Conservation (phyloP, 2,113 vertebrate genomes). For the Lagopus muta region DNA sequence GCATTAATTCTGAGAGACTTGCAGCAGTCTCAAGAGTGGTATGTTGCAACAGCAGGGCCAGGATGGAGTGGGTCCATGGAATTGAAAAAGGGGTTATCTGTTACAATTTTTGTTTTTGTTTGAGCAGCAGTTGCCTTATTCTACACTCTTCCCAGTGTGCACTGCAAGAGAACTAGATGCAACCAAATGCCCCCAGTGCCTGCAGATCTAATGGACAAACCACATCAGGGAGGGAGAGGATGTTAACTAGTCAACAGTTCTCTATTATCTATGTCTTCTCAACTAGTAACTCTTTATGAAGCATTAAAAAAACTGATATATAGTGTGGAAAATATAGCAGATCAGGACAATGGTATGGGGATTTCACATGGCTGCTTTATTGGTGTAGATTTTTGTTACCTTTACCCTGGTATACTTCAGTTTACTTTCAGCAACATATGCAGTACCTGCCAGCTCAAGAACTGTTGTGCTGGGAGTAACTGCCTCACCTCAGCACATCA, state of each 20-base stretch:
- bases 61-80: neutral
- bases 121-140: neutral
- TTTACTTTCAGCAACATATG: neutral
- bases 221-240: neutral
- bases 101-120: too few relatives aligned
- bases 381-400: neutral
- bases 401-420: neutral
- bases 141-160: neutral
- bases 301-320: neutral
- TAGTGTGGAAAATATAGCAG: neutral
- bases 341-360: neutral
- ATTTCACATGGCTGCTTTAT: neutral
- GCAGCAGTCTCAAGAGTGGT: rapidly evolving
- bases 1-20: neutral
- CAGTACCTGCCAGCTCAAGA: neutral
- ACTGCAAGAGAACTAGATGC: neutral
- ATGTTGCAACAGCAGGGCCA: neutral
- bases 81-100: neutral
- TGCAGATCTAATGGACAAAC: too few relatives aligned
- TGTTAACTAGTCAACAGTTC: rapidly evolving
- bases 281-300: rapidly evolving
- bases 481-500: rapidly evolving
- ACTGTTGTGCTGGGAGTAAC: neutral
- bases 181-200: rapidly evolving
- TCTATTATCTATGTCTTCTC: neutral